Evolutionary conservation across 2,113 vertebrate species (phyloP).

Genomic region (Saccopteryx leptura): DNA sequence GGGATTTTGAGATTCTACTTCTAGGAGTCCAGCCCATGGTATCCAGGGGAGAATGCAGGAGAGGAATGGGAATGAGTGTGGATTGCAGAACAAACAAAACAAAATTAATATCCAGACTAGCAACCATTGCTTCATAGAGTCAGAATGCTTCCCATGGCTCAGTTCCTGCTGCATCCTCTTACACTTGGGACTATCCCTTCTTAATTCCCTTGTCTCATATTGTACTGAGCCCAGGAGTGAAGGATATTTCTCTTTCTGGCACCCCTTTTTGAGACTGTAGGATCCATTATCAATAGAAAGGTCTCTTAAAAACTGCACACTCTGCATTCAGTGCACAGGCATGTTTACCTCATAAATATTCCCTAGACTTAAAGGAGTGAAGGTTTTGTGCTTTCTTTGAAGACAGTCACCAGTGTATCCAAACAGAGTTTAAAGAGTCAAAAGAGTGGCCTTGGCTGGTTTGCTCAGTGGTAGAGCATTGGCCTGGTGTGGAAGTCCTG

Average conservation of each 20-base stretch:
- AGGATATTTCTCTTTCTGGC: not conserved
- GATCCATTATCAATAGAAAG: not conserved
- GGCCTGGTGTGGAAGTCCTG: no score
- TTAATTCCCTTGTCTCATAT: not conserved
- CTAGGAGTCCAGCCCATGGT: not conserved
- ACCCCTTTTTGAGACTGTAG: not conserved
- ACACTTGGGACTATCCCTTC: not conserved
- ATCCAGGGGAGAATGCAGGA: not conserved
- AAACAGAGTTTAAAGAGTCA: not conserved
- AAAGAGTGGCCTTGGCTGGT: not conserved
- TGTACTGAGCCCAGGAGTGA: not conserved
- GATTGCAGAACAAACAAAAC: not conserved
- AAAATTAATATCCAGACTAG: not conserved
- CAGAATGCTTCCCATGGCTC: not conserved
- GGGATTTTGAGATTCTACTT: not conserved
- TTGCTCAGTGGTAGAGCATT: no score
- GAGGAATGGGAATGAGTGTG: not conserved
- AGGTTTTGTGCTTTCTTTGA: not conserved
- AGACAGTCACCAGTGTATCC: not conserved
- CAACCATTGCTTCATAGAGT: not conserved
- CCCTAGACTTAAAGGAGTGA: not conserved
- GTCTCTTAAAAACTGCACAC: not conserved
- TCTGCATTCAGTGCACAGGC: not conserved
- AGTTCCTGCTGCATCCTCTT: not conserved
- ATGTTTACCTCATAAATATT: not conserved